phyloP scores from a whole-genome alignment of 2,797 vertebrate genomes.

The Takifugu ocellatus region DNA sequence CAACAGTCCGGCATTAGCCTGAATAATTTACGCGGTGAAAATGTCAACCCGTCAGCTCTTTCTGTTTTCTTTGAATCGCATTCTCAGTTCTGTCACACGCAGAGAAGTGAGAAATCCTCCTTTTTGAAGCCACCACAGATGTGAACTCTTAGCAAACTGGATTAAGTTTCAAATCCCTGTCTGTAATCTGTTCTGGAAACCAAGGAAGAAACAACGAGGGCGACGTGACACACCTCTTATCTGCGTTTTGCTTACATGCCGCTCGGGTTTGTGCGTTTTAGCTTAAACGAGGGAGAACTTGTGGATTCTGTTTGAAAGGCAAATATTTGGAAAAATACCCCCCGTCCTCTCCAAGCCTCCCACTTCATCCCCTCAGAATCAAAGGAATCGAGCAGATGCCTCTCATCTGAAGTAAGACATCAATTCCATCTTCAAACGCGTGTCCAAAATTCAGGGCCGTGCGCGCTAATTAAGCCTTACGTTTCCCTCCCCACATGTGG shows the following conservation, averaged over 20 bases:
- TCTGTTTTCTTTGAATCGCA: conserved; percentile 21
- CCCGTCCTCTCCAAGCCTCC: background rate
- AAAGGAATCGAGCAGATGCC: conserved; percentile 5
- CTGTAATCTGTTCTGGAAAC: conserved; percentile 11
- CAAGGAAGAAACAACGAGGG: conserved; percentile 1
- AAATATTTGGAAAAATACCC: background rate
- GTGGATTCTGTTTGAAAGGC: conserved; percentile 12
- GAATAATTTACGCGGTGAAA: conserved; percentile 53
- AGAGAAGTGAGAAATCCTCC: conserved; percentile 9
- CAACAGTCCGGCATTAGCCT: conserved; percentile 14
- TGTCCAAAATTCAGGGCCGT: conserved; percentile 31
- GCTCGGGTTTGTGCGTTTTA: background rate
- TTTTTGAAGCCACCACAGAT: background rate
- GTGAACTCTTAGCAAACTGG: conserved; percentile 6
- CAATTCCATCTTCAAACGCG: conserved; percentile 41
- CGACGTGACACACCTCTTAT: too few species aligned
- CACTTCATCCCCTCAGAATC: conserved; percentile 11
- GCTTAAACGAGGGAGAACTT: conserved; percentile 6
- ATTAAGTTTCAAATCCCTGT: conserved; percentile 16
- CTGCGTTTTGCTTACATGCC: too few species aligned
- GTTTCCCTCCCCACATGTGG: conserved; percentile 39
- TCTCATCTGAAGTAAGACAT: conserved; percentile 34
- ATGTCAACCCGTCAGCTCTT: conserved; percentile 33
- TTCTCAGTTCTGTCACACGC: conserved; percentile 15
- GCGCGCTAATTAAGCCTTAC: conserved; percentile 47